These are phyloP conservation scores for Vicugna pacos DNA, from an alignment of 2,113 vertebrate species.

Conservation along the genomic window DNA sequence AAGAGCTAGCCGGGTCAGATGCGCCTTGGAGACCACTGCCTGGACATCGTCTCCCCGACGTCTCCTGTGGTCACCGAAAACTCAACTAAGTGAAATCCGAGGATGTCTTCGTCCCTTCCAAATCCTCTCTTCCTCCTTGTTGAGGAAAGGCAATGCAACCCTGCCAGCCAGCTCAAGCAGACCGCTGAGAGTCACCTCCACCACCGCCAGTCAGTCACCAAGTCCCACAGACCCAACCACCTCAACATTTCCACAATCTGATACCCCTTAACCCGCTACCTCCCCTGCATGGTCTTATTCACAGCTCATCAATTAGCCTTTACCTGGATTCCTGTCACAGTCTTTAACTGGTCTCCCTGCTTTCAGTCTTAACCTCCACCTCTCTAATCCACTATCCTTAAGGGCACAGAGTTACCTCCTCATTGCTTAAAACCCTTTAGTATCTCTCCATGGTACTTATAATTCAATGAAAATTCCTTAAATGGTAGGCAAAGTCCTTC, in stretches of 20 bases:
- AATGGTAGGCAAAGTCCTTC: neutral
- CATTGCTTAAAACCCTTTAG: neutral
- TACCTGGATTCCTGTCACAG: neutral
- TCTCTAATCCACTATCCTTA: neutral
- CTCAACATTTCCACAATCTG: neutral
- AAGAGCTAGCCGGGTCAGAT: neutral
- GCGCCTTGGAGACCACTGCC: neutral
- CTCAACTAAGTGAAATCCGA: neutral
- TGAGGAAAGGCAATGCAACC: neutral
- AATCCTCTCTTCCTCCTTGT: neutral
- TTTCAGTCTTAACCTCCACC: neutral
- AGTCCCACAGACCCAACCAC: neutral
- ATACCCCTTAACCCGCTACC: neutral
- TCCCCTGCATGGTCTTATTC: neutral
- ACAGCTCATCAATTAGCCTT: neutral
- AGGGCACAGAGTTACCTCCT: neutral
- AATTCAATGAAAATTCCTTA: slow-evolving; percentile 39
- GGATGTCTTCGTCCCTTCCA: neutral
- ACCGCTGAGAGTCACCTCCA: neutral
- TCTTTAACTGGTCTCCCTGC: neutral
- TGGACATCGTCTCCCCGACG: neutral
- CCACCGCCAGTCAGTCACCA: neutral
- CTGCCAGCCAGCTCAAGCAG: neutral
- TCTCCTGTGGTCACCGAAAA: neutral
- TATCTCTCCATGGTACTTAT: neutral